These are phyloP conservation scores for Podarcis siculus DNA, from an alignment of 2,797 vertebrate genomes.

Conservation along the genomic window DNA sequence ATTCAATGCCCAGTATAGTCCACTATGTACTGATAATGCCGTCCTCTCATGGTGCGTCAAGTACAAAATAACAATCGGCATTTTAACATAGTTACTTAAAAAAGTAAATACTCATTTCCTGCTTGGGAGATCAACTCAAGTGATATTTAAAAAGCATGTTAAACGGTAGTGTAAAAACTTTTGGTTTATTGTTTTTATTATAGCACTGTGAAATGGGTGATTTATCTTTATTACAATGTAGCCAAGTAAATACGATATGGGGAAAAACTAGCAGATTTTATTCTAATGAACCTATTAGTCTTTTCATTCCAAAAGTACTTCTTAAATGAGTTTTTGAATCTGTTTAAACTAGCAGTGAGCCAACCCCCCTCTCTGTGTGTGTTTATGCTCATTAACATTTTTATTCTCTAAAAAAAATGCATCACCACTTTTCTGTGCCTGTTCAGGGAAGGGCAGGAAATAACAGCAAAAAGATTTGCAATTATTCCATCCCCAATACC, in stretches of 20 bases:
- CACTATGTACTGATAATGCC: not conserved
- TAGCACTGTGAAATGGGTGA: not conserved
- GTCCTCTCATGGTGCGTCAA: conserved; percentile 10
- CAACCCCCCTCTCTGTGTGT: not conserved
- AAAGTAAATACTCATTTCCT: not conserved
- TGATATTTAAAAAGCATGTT: conserved; percentile 5
- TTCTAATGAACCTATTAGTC: conserved; percentile 49
- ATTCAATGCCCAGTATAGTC: conserved; percentile 23
- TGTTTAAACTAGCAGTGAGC: conserved; percentile 34
- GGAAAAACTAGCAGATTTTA: not conserved
- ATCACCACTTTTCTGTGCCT: not conserved
- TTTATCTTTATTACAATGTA: not conserved
- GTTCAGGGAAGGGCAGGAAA: not conserved
- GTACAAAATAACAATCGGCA: not conserved
- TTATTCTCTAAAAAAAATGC: not conserved
- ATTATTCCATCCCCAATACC: not conserved
- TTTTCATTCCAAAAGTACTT: conserved; percentile 27
- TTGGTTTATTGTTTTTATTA: conserved; percentile 2
- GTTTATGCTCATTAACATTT: not conserved
- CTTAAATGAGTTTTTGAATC: conserved; percentile 45
- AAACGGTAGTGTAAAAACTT: not conserved
- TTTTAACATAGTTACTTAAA: not conserved
- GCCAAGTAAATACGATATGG: not conserved
- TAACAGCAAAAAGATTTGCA: not conserved
- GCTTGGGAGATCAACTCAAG: not conserved